Base-by-base conservation (phyloP, 2,888 invertebrate genomes). In the Lithophane socia region DNA sequence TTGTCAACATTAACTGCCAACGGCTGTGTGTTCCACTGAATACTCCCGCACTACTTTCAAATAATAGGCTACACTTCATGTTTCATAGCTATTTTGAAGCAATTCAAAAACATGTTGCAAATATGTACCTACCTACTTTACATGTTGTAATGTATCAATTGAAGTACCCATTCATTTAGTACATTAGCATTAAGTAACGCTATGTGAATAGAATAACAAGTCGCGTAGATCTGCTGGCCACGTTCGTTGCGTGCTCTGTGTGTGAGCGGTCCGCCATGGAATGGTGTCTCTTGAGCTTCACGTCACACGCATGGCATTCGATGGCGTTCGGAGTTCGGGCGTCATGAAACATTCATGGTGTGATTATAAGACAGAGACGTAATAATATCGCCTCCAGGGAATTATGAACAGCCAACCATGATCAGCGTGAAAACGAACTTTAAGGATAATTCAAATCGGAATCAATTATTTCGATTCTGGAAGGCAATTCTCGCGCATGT, bases 271-370 rank as follows among this genome's bases (percentile, higher is more conserved):
- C 29, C 42, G 4, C 18, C 29, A 16, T 18, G 44, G 24, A 16
- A 16, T 52, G 77, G 49, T 10, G 65, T n/a, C 42, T 58, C 42
- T 54, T 21, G 24, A 13, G 52, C 44, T 65, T 16, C 37, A 29
- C 78, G 52, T 47, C 64, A 52, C 58, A 65, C 71, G 18, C 54
- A n/a, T 21, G 37, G 47, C 42, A 49, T 73, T 73, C 61, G 49
- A 56, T 21, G 65, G 75, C 65, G 47, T 21, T 8, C 65, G 18
- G 3, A 54, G 9, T 21, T 2, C n/a, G 29, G 24, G 21, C 29
- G 56, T 63, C 67, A 80, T 80, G 56, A 80, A 79, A 80, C 54
- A 80, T 79, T 73, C 56, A 80, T 73, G 73, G 29, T n/a, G 61
- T 54, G 7, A 54, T 24, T 42, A 63, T 52, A 56, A 49, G 61